These are phyloP conservation scores for Alcis repandata DNA, from an alignment of 2,888 invertebrate genomes.

Conservation along the genomic window DNA sequence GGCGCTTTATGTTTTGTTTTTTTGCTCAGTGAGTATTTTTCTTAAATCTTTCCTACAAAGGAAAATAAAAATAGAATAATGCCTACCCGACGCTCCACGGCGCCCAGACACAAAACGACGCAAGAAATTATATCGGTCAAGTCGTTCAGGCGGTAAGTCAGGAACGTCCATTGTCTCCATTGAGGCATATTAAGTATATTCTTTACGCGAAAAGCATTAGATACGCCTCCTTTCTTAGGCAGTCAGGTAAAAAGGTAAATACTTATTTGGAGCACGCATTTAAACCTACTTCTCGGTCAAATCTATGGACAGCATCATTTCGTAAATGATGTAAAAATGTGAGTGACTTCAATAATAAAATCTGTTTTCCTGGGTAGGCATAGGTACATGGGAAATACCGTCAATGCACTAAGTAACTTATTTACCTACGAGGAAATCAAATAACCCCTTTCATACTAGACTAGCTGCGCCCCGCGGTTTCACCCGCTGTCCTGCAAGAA, in stretches of 20 bases:
- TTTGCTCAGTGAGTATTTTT: too few species aligned
- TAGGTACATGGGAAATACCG: slow-evolving; percentile 24
- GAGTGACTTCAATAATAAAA: slow-evolving; percentile 2
- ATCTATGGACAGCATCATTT: not conserved
- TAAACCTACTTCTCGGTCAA: slow-evolving; percentile 29
- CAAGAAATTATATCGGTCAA: too few species aligned
- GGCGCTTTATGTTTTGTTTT: too few species aligned
- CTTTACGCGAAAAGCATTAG: not conserved
- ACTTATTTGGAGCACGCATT: slow-evolving; percentile 10
- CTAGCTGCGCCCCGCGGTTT: too few species aligned
- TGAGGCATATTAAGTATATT: too few species aligned
- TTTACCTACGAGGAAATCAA: slow-evolving; percentile 15
- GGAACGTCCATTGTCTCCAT: too few species aligned
- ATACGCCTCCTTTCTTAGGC: not conserved
- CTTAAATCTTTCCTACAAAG: too few species aligned
- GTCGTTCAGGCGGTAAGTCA: too few species aligned
- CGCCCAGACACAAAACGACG: too few species aligned
- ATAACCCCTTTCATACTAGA: not conserved
- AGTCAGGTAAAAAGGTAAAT: not conserved
- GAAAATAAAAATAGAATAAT: too few species aligned
- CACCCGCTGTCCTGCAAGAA: too few species aligned
- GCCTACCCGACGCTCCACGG: too few species aligned
- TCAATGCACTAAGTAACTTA: not conserved
- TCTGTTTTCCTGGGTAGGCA: slow-evolving; percentile 23
- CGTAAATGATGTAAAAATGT: not conserved